Conservation (phyloP, 1,140 invertebrate species). For the Drosophila sulfurigaster region DNA sequence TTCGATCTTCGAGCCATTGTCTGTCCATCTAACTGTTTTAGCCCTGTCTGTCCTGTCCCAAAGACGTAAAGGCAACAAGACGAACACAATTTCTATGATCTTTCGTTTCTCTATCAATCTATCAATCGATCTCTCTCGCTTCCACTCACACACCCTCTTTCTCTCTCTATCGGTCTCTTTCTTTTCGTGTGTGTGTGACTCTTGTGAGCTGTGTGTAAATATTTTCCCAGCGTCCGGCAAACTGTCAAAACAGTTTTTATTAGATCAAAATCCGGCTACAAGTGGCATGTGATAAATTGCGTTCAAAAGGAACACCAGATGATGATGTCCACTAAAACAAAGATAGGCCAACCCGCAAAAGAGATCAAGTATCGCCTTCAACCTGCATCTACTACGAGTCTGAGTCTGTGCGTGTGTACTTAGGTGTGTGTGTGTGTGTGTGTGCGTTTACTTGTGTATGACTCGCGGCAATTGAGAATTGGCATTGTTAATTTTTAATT, state of each 20-base stretch:
- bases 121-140: no score
- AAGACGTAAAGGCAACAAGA: no score
- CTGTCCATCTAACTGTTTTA: constrained; percentile 44
- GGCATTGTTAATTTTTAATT: no score
- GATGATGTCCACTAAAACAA: constrained; percentile 24
- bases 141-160: background rate
- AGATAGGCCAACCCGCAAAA: constrained; percentile 15
- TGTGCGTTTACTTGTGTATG: no score
- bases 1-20: constrained; percentile 50
- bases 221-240: constrained; percentile 80
- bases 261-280: constrained; percentile 74
- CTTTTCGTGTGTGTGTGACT: constrained; percentile 24
- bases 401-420: constrained; percentile 4
- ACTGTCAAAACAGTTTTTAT: constrained; percentile 83
- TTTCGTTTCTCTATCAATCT: background rate
- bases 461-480: no score
- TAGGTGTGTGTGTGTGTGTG: no score
- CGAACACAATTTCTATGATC: no score
- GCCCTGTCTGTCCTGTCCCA: no score
- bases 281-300: constrained; percentile 81
- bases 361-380: constrained; percentile 65
- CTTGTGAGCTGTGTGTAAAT: constrained; percentile 69
- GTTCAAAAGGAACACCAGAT: constrained; percentile 58
- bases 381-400: background rate
- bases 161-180: constrained; percentile 3